Evolutionary conservation across 2,797 vertebrate genomes (phyloP).

Genomic region (Pterois miles): DNA sequence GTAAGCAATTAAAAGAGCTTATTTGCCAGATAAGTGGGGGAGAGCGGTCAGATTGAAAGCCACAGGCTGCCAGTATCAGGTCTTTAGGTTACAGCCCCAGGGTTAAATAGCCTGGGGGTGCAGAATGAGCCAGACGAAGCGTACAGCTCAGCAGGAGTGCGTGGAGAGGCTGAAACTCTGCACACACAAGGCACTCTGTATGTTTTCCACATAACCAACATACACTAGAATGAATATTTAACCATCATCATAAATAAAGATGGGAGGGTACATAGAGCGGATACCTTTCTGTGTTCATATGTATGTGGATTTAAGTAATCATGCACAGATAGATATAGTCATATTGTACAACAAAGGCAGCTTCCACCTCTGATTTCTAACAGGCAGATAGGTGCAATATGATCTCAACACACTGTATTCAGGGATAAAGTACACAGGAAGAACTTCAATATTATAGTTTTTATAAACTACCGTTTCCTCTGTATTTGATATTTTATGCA

Average conservation of each 20-base stretch:
- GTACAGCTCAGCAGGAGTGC: conserved; percentile 8
- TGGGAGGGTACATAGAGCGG: not conserved
- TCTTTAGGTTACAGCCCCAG: conserved; percentile 73
- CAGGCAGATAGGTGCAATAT: conserved; percentile 7
- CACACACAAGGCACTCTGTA: conserved; percentile 13
- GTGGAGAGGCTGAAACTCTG: conserved; percentile 17
- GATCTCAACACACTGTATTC: not conserved
- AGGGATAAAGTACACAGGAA: not conserved
- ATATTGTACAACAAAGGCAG: conserved; percentile 33
- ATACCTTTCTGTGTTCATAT: not conserved
- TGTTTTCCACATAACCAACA: conserved; percentile 20
- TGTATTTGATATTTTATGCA: no score
- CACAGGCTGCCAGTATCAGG: conserved; percentile 73
- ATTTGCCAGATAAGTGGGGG: conserved; percentile 79
- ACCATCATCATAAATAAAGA: conserved; percentile 10
- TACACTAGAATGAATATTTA: conserved; percentile 18
- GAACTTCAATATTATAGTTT: conserved; percentile 4
- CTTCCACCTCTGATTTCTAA: conserved; percentile 19
- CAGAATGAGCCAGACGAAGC: conserved; percentile 39
- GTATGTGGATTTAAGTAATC: not conserved
- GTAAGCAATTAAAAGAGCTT: conserved; percentile 82
- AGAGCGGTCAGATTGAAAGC: conserved; percentile 74
- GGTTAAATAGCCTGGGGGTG: conserved; percentile 65
- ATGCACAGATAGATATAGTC: not conserved
- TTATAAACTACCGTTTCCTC: no score